Evolutionary conservation across 2,113 vertebrate species (phyloP), one percentile per base, ranked within the genome.

Genomic region (Puma concolor): DNA sequence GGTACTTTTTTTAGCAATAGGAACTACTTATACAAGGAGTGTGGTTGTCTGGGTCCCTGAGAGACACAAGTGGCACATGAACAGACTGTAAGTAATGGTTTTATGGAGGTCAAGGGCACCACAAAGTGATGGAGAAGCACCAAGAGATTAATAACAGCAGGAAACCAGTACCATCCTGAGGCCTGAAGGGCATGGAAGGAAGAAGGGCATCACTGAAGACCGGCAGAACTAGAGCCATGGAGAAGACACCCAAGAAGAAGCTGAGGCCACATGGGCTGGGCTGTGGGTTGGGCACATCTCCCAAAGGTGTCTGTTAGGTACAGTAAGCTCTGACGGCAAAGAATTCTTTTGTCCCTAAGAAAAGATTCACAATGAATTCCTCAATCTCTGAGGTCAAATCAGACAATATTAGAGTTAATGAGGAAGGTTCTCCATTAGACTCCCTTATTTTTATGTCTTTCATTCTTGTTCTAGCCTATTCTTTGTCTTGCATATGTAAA

Each of bases 401-500:
- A 85, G 91, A 41, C 52, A 67, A 38, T 72, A 44, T 60, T 29
- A 88, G 44, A 81, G 19, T 33, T 36, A 11, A 64, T 19, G 50
- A 94, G 12, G 50, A 84, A 83, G 84, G 54, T 72, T 36, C 82
- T 66, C 71, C 67, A 27, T 13, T 10, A 36, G 83, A 81, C 52
- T 33, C 60, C 36, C 14, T 52, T 54, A 0, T 71, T n/a, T 80
- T 63, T 76, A 23, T 44, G 44, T 64, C 76, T 96, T 72, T 44
- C 31, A 69, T 41, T 52, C 41, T 97, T 74, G 48, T n/a, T 69
- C 33, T 80, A 69, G 36, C 23, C 88, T 91, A 93, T 48, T 71
- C 50, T 97, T 89, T 54, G 41, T 67, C 95, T 94, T 41, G 36
- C 76, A 88, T 86, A 64, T 48, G 31, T 48, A 74, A 84, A 89